A percentile compares a stretch with the other conserved stretches of the same genome.
Conservation (phyloP, 2,113 vertebrate genomes). For the Callipepla squamata region DNA sequence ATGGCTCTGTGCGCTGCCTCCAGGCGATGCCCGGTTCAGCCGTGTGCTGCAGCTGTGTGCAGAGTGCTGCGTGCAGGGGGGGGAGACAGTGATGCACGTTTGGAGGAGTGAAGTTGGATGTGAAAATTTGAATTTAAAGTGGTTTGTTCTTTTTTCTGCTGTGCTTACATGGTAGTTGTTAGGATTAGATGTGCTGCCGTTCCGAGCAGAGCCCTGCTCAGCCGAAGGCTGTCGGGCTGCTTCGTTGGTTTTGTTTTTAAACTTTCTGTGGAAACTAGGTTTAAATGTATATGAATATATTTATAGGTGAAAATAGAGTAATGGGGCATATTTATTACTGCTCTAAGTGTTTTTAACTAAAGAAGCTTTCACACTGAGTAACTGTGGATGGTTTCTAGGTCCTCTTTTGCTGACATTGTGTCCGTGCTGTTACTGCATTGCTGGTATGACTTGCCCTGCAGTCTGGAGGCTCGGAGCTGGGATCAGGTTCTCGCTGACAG, state of each 20-base stretch:
- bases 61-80: not conserved
- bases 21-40: not conserved
- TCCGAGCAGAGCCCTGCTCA: not conserved
- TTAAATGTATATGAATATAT: not conserved
- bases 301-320: not conserved
- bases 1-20: not conserved
- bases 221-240: not conserved
- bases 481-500: not conserved
- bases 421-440: not conserved
- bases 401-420: not conserved
- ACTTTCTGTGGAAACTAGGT: not conserved
- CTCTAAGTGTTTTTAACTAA: not conserved
- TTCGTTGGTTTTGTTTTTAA: not conserved
- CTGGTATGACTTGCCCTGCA: not conserved
- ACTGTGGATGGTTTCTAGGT: not conserved
- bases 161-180: not conserved
- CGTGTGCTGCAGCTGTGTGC: accelerated
- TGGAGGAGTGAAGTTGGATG: not conserved
- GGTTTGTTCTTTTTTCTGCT: not conserved
- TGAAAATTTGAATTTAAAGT: not conserved
- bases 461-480: not conserved
- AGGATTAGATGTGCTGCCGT: not conserved
- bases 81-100: not conserved
- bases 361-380: not conserved
- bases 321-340: not conserved